Base-by-base conservation (phyloP, 2,888 invertebrate species). In the Heterodera filipjevi region DNA sequence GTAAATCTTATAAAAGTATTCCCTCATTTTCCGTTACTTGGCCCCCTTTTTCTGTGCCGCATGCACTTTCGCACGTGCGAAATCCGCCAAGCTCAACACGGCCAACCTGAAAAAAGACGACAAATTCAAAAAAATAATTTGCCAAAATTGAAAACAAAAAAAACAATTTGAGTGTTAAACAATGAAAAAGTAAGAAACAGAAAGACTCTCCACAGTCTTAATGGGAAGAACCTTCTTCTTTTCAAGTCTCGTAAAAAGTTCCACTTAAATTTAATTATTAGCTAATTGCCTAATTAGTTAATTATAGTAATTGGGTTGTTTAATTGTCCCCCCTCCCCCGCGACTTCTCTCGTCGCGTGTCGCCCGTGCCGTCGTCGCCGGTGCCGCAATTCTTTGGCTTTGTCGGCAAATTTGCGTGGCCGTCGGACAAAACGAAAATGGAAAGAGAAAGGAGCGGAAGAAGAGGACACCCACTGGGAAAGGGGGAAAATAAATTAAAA, bases 381-480 rank as follows among this genome's bases (percentile, higher is more conserved):
- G 30, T 53, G 72, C 22, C 66, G 77, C 77, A 44, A 27, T 46
- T 70, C 70, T 33, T 39, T 49, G 22, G 46, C 49, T 16, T 5
- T 22, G 59, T 79, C 76, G 33, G 39, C 59, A 39, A 79, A 79
- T 46, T 35, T 35, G 59, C 79, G 49, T 39, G 79, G 79, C 30
- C 79, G 30, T 22, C 79, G 79, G 3, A 77, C 70, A 68, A 79
- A 79, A 5, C 74, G 71, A n/a, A 79, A 46, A 64, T 79, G 79
- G 33, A 79, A 79, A 32, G 79, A 64, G 71, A 79, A 79, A 16
- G 76, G 79, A 2, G 75, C 35, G 14, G 27, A 8, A 27, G 27
- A 8, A 27, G 30, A 22, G 19, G 22, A 39, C 33, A 49, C 19
- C 79, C 79, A 79, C 68, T 75, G 27, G 8, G 16, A 49, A 46